Conservation (phyloP, 1,140 invertebrate species). For the Platyscapa corneri region DNA sequence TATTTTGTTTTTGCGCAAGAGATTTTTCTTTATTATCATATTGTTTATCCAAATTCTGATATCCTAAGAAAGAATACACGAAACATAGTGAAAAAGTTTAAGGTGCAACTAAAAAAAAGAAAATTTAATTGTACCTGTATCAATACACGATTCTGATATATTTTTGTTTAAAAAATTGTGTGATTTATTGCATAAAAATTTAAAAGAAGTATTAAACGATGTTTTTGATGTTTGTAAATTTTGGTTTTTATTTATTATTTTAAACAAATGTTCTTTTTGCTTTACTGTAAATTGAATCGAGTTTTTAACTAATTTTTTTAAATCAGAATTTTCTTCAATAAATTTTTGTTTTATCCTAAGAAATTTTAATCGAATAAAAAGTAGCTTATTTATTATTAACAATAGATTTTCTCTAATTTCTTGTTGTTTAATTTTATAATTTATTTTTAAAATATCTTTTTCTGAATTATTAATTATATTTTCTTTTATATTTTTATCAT, state of each 20-base stretch:
- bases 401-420: background rate
- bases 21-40: background rate
- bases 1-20: background rate
- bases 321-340: slow-evolving; percentile 35
- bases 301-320: slow-evolving; percentile 21
- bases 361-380: slow-evolving; percentile 27
- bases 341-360: slow-evolving; percentile 15
- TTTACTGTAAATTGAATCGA: background rate
- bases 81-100: background rate
- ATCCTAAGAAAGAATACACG: background rate
- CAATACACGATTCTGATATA: background rate
- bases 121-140: background rate
- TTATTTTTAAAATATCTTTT: background rate
- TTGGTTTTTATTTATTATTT: slow-evolving; percentile 25
- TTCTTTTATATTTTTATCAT: background rate
- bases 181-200: background rate
- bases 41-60: background rate
- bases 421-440: background rate
- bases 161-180: background rate
- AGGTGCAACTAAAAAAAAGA: background rate
- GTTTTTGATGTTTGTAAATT: background rate
- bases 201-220: background rate
- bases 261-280: slow-evolving; percentile 3
- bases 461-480: background rate
- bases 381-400: slow-evolving; percentile 18